A percentile compares a stretch with the other conserved stretches of the same genome.
These are phyloP conservation scores for Hymenochirus boettgeri DNA, from an alignment of 2,113 vertebrate species.

Conservation along the genomic window DNA sequence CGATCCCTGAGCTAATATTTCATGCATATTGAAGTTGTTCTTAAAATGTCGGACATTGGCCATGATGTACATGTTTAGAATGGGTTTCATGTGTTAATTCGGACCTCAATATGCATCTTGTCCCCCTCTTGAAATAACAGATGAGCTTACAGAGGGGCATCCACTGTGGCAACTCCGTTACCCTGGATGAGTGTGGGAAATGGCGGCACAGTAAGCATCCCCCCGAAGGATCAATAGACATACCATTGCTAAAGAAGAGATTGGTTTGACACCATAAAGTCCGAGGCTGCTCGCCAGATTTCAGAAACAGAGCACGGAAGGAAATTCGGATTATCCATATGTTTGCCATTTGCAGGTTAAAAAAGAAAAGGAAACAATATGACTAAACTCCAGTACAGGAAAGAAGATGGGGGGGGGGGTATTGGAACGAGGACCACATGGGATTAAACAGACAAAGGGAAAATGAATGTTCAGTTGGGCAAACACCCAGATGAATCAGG, in stretches of 20 bases:
- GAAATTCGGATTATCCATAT: not conserved
- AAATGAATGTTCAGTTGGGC: conserved; percentile 34
- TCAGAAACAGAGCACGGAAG: not conserved
- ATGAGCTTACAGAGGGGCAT: too few relatives aligned
- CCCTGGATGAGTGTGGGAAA: not conserved
- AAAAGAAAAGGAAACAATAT: not conserved
- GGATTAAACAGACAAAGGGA: conserved; percentile 32
- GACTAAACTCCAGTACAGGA: not conserved
- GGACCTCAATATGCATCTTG: too few relatives aligned
- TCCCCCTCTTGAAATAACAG: too few relatives aligned
- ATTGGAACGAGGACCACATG: not conserved
- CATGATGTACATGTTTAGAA: too few relatives aligned
- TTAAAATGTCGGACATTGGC: too few relatives aligned
- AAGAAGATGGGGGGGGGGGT: not conserved
- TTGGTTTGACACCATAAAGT: not conserved
- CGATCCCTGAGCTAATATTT: too few relatives aligned
- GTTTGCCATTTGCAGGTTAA: not conserved
- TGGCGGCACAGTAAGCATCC: not conserved
- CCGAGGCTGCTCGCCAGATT: not conserved
- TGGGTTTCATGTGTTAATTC: too few relatives aligned
- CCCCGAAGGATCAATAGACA: not conserved
- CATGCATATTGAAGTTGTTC: too few relatives aligned
- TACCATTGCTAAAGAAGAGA: not conserved
- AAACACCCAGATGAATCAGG: conserved; percentile 21
- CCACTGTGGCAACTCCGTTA: too few relatives aligned